Evolutionary conservation across 2,797 vertebrate genomes (phyloP).

Genomic region (Triplophysa yarkandensis): DNA sequence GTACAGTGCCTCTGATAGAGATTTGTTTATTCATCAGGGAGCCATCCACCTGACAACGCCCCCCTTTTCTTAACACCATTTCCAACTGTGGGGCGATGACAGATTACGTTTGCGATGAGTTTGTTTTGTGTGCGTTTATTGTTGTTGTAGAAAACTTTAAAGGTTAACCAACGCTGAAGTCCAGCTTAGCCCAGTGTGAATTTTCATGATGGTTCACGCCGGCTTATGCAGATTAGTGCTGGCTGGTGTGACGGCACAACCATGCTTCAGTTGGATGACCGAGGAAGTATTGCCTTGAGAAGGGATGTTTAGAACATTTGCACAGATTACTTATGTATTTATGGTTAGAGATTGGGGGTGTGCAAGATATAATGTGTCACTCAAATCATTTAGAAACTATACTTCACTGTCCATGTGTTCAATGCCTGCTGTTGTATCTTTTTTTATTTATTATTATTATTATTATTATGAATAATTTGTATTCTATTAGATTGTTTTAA

Average conservation of each 20-base stretch:
- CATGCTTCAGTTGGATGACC: neutral
- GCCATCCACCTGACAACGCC: constrained; percentile 17
- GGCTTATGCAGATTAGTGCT: neutral
- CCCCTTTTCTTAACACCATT: neutral
- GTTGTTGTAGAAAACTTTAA: neutral
- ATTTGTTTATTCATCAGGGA: constrained; percentile 51
- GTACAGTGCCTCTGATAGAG: constrained; percentile 18
- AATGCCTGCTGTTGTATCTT: too few relatives aligned
- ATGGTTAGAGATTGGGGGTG: too few relatives aligned
- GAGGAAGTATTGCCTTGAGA: neutral
- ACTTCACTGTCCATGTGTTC: too few relatives aligned
- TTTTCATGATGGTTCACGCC: neutral
- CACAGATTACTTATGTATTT: too few relatives aligned
- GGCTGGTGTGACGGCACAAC: neutral
- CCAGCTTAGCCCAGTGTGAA: constrained; percentile 2
- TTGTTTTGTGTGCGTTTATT: neutral
- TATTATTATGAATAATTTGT: too few relatives aligned
- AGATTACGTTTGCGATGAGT: constrained; percentile 24
- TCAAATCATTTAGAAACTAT: too few relatives aligned
- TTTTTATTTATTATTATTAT: too few relatives aligned
- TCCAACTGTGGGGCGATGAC: neutral
- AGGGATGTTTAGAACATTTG: neutral
- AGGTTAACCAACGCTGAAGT: neutral
- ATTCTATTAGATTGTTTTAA: too few relatives aligned
- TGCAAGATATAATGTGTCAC: too few relatives aligned